Percentiles rank a stretch among this genome's conserved stretches.
Evolutionary conservation across 92 coral and sea anemone genomes (phyloP).

Genomic region (Phymanthus crucifer): DNA sequence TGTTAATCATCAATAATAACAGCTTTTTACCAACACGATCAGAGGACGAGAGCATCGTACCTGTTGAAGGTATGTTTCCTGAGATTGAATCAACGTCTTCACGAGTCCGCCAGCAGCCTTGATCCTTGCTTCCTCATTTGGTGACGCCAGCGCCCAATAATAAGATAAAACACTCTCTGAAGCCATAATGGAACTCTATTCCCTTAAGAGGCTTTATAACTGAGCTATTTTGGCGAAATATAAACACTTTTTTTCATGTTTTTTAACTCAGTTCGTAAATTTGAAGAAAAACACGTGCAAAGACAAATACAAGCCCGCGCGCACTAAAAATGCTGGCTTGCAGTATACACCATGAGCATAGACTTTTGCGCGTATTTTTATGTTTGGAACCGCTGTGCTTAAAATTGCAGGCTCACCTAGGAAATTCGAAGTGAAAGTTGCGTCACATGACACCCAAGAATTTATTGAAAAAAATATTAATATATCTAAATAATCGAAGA

Average conservation of each 20-base stretch:
- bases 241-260: not conserved
- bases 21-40: not conserved
- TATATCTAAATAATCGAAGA: not conserved
- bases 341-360: constrained; percentile 5
- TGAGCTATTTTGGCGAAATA: not conserved
- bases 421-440: constrained; percentile 13
- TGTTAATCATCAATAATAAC: not conserved
- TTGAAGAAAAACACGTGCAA: constrained; percentile 31
- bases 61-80: constrained; percentile 43
- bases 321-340: not conserved
- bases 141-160: constrained; percentile 93
- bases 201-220: not conserved
- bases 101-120: constrained; percentile 75
- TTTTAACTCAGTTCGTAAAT: not conserved
- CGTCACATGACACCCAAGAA: constrained; percentile 18
- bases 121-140: constrained; percentile 70
- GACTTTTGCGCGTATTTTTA: not conserved
- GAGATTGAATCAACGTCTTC: constrained; percentile 56
- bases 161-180: constrained; percentile 70
- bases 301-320: constrained; percentile 27
- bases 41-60: constrained; percentile 10
- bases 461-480: not conserved
- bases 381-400: not conserved
- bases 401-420: constrained; percentile 7
- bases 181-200: constrained; percentile 47